A percentile compares a stretch with the other conserved stretches of the same genome.
Conservation (phyloP, 1,140 invertebrate genomes). For the Batillaria attramentaria region DNA sequence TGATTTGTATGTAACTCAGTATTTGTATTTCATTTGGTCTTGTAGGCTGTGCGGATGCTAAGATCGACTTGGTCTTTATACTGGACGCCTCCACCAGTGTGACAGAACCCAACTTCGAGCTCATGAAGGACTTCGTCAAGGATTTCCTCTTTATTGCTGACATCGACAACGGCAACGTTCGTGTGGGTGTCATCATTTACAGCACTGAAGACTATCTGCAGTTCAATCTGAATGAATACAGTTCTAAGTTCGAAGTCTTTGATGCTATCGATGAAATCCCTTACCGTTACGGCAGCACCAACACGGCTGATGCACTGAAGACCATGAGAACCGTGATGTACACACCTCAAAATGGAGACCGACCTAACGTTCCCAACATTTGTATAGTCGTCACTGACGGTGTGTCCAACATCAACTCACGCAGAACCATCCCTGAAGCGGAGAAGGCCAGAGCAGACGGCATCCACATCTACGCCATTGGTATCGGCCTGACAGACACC, state of each 20-base stretch:
- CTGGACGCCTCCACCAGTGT: conserved; percentile 64
- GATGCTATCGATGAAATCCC: conserved; percentile 54
- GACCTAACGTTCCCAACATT: conserved; percentile 55
- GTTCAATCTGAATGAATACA: conserved; percentile 54
- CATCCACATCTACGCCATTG: conserved; percentile 61
- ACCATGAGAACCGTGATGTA: conserved; percentile 59
- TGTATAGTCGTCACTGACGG: conserved; percentile 66
- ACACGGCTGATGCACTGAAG: conserved; percentile 61
- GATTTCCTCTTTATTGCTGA: conserved; percentile 51
- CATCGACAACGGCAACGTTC: conserved; percentile 51
- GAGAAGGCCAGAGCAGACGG: conserved; percentile 38
- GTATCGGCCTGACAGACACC: conserved; percentile 52
- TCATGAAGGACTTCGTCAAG: conserved; percentile 58
- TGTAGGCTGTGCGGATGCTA: conserved; percentile 34
- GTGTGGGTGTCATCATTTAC: conserved; percentile 57
- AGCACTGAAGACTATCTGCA: conserved; percentile 46
- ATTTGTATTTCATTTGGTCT: no score
- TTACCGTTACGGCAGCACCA: conserved; percentile 63
- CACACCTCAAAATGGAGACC: conserved; percentile 54
- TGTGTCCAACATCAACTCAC: conserved; percentile 62
- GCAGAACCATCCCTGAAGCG: conserved; percentile 59
- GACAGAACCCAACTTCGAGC: conserved; percentile 51
- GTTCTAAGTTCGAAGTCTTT: conserved; percentile 43
- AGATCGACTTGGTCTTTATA: conserved; percentile 63
- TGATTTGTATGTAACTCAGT: no score